Evolutionary conservation across 2,797 vertebrate genomes (phyloP), one percentile per base, ranked within the genome.

Genomic region (Muscicapa comitata): DNA sequence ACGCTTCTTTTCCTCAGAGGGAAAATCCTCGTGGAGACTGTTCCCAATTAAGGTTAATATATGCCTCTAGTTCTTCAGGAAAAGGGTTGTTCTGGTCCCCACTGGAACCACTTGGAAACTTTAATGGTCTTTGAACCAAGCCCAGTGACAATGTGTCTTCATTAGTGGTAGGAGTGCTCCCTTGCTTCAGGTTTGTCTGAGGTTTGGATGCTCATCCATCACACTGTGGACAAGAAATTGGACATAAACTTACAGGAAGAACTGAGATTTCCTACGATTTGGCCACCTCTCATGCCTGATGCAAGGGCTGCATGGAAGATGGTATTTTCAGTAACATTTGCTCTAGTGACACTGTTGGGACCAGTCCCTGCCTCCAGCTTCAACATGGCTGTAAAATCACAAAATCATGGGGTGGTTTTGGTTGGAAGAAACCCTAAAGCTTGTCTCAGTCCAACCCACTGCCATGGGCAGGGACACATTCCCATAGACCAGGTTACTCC

Each of bases 11-110:
- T 65, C 93, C 93, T 94, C 86, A 17, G 86, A 79, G 93, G 55
- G 9, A 89, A 91, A 91, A 92, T 47, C 92, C 92, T 90, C 18
- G 17, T 74, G 91, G 89, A 95, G 73, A 9, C 53, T 78, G 70
- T 81, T 94, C 87, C 91, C 85, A 96, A 95, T 96, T 97, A 97
- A 91, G 47, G 43, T 57, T 94, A 96, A 95, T 92, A 75, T 86
- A 96, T 93, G n/a, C 48, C 43, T 73, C 62, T 53, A 1, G 83
- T 90, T 96, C 91, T 86, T 78, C 73, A 78, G 85, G 82, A 88
- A 89, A 86, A 80, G 54, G 50, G 42, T 77, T 82, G 71, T 59
- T 96, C 58, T 73, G 7, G 31, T 51, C 82, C 92, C 91, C 86
- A 18, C 6, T 65, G 82, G 85, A 92, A 71, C 65, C 43, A 70